A percentile compares a stretch with the other conserved stretches of the same genome.
Evolutionary conservation across 2,113 vertebrate genomes (phyloP).

Genomic region (Martes martes): DNA sequence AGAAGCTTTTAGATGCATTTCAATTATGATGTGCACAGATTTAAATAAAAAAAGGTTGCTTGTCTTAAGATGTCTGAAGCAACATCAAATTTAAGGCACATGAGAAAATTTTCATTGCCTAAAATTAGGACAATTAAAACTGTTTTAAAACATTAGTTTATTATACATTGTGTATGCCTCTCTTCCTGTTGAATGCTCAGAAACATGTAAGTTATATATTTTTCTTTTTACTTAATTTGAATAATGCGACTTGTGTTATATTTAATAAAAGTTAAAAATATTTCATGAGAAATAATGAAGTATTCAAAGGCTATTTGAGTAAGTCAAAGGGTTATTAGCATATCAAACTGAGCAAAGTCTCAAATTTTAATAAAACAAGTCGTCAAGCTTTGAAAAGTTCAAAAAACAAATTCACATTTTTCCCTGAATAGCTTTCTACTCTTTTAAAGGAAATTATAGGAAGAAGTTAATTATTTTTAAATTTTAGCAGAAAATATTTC

Average conservation of each 20-base stretch:
- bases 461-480: background rate
- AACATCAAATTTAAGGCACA: background rate
- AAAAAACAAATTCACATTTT: slow-evolving; percentile 10
- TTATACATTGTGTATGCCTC: background rate
- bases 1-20: background rate
- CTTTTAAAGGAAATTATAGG: background rate
- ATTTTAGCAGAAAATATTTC: slow-evolving; percentile 15
- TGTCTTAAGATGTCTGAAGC: background rate
- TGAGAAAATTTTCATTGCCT: background rate
- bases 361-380: background rate
- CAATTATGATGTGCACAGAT: background rate
- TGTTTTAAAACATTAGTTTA: background rate
- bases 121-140: slow-evolving; percentile 27
- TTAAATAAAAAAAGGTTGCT: background rate
- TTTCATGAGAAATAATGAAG: background rate
- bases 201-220: background rate
- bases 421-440: background rate
- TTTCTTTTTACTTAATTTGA: slow-evolving; percentile 14
- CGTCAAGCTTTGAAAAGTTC: background rate
- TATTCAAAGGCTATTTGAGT: background rate
- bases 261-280: slow-evolving; percentile 18
- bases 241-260: background rate
- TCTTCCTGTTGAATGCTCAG: background rate
- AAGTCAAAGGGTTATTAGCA: background rate
- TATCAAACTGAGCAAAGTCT: background rate